phyloP scores from a whole-genome alignment of 2,797 vertebrate genomes.

The Myiotriccus ornatus region DNA sequence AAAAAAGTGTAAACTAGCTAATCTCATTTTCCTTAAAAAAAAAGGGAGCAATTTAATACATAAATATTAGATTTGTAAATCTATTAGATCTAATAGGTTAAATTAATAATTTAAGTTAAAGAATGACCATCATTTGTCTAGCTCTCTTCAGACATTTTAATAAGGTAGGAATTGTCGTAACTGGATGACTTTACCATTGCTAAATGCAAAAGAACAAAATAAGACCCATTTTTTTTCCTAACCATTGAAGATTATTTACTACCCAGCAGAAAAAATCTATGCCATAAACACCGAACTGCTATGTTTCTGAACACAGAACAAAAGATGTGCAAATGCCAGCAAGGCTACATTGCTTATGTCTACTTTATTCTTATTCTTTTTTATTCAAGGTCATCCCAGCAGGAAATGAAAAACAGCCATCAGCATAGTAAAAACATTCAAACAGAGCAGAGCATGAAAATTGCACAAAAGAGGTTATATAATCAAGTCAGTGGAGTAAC shows the following conservation, averaged over 20 bases:
- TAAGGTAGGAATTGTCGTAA: not conserved
- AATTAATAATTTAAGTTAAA: not conserved
- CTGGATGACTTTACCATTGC: not conserved
- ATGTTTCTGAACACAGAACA: conserved; percentile 58
- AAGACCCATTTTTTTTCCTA: not conserved
- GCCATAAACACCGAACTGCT: conserved; percentile 46
- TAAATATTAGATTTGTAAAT: not conserved
- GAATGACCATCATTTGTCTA: not conserved
- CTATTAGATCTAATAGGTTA: not conserved
- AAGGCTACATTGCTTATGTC: conserved; percentile 62
- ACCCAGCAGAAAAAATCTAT: conserved; percentile 25
- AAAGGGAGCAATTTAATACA: not conserved
- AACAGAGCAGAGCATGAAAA: conserved; percentile 73
- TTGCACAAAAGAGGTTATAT: conserved; percentile 65
- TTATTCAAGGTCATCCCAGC: conserved; percentile 71
- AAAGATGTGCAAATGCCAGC: conserved; percentile 71
- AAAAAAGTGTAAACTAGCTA: not conserved
- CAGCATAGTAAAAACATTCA: conserved; percentile 70
- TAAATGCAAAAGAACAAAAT: not conserved
- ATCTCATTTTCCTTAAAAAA: not conserved
- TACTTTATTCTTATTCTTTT: conserved; percentile 70
- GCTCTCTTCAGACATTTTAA: not conserved
- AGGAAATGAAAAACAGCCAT: conserved; percentile 75
- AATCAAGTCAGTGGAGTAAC: conserved; percentile 63
- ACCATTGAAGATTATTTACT: not conserved